phyloP scores from a whole-genome alignment of 2,888 invertebrate species.

The Rhamphomyia laevipes region DNA sequence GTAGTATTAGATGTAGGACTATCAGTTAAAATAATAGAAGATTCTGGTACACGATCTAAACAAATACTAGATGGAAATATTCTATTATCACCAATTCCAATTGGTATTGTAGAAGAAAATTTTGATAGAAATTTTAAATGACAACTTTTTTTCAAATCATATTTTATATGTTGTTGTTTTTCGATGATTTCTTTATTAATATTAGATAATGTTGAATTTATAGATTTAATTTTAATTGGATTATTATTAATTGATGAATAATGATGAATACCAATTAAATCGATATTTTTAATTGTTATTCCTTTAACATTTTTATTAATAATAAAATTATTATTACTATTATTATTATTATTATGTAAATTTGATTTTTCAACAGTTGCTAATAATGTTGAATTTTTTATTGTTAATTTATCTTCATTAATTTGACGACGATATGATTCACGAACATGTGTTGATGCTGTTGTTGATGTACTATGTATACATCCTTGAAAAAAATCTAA shows the following conservation, averaged over 20 bases:
- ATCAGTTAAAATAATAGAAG: background rate
- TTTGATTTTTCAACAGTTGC: conserved; percentile 22
- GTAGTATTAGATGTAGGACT: too few relatives aligned
- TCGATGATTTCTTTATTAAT: too few relatives aligned
- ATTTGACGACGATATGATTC: conserved; percentile 36
- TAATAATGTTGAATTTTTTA: conserved; percentile 33
- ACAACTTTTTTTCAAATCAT: background rate
- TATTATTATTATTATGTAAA: conserved; percentile 20
- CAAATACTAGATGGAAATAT: conserved; percentile 21
- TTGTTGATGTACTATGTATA: conserved; percentile 33
- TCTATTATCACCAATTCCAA: conserved; percentile 31
- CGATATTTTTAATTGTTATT: too few relatives aligned
- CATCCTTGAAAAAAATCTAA: conserved; percentile 50
- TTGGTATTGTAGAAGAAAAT: conserved; percentile 27
- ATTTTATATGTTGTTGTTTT: background rate
- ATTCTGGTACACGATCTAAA: background rate
- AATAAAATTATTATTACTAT: background rate
- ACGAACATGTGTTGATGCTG: conserved; percentile 31
- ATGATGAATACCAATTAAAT: too few relatives aligned
- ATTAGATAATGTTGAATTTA: too few relatives aligned
- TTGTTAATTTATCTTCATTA: conserved; percentile 28
- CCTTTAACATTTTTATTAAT: background rate
- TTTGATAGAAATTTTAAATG: conserved; percentile 24
- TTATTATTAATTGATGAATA: too few relatives aligned
- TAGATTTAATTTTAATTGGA: too few relatives aligned